Conservation (phyloP, 2,797 vertebrate genomes). For the Balearica regulorum region DNA sequence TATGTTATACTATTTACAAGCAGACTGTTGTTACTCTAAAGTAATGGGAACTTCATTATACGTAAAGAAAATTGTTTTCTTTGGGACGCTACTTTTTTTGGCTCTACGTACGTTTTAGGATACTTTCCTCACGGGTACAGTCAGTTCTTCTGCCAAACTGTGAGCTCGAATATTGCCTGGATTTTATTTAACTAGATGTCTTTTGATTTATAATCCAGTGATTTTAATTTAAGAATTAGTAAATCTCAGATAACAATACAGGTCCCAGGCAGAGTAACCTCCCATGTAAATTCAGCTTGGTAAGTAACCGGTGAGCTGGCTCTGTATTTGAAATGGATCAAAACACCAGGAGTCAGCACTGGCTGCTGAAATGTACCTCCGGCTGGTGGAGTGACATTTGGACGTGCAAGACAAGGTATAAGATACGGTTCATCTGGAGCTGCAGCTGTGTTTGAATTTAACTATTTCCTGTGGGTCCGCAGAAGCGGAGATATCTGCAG, state of each 20-base stretch:
- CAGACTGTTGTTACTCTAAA: background rate
- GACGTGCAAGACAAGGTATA: background rate
- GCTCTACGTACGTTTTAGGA: background rate
- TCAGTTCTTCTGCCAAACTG: background rate
- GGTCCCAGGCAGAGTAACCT: background rate
- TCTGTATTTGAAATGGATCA: background rate
- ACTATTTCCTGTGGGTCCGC: background rate
- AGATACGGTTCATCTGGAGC: background rate
- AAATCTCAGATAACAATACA: background rate
- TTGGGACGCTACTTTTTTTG: background rate
- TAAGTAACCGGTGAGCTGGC: background rate
- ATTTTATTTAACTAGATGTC: background rate
- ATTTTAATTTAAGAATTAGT: background rate
- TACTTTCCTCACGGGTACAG: background rate
- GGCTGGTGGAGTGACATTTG: background rate
- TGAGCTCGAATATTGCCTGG: background rate
- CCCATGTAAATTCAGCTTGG: background rate
- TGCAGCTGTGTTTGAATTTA: background rate
- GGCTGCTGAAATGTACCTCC: background rate
- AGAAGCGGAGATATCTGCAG: background rate
- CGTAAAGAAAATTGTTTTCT: background rate
- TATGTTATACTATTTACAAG: background rate
- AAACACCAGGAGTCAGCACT: background rate
- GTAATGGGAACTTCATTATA: background rate
- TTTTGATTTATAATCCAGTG: background rate